A percentile compares a stretch with the other conserved stretches of the same genome.
phyloP scores from a whole-genome alignment of 2,797 vertebrate species.

The Odontamblyopus rebecca region DNA sequence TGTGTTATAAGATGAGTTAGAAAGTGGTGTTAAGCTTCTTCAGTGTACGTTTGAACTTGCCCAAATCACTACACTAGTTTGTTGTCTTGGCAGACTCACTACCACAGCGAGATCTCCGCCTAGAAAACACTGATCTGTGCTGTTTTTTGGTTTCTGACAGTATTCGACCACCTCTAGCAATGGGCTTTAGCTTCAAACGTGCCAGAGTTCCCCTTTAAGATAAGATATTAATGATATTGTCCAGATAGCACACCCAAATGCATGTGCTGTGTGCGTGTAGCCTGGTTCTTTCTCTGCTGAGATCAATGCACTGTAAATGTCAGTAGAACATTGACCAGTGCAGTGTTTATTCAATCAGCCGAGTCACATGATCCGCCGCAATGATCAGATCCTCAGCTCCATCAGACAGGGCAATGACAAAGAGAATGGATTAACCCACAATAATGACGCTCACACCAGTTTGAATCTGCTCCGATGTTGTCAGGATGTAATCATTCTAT shows the following conservation, averaged over 20 bases:
- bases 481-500: background rate
- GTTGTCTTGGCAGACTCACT: no score
- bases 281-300: background rate
- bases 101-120: no score
- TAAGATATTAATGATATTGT: background rate
- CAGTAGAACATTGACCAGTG: background rate
- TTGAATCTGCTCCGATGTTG: background rate
- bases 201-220: no score
- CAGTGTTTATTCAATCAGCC: constrained; percentile 1
- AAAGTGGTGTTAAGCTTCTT: no score
- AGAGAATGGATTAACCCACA: background rate
- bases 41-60: no score
- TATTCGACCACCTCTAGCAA: no score
- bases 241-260: background rate
- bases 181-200: no score
- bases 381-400: background rate
- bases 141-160: no score
- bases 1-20: no score
- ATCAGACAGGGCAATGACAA: constrained; percentile 6
- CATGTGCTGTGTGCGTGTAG: background rate
- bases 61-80: no score
- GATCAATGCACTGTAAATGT: constrained; percentile 3
- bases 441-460: background rate
- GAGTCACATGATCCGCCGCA: background rate
- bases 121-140: no score